phyloP scores from a whole-genome alignment of 2,797 vertebrate species.

The Triplophysa yarkandensis region DNA sequence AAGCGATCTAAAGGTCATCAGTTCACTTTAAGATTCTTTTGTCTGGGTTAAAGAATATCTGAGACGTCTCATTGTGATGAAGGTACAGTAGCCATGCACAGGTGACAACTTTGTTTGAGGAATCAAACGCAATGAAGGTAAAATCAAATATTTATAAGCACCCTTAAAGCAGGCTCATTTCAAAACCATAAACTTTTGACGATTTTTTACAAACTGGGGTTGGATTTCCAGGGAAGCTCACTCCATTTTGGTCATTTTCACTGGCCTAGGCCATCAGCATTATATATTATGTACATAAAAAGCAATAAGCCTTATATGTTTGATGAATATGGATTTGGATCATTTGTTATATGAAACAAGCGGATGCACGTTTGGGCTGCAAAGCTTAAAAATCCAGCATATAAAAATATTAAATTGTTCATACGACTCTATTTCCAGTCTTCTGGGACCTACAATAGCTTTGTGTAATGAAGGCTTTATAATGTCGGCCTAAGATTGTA shows the following conservation, averaged over 20 bases:
- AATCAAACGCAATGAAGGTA: not conserved
- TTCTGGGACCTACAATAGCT: not conserved
- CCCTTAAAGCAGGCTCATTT: not conserved
- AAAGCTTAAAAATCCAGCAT: not conserved
- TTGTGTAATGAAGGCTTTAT: not conserved
- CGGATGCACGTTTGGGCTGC: not conserved
- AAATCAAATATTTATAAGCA: not conserved
- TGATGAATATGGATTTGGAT: not conserved
- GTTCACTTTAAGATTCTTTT: not conserved
- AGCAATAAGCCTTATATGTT: not conserved
- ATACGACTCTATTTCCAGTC: not conserved
- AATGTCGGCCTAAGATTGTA: no score
- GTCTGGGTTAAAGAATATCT: not conserved
- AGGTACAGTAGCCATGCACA: not conserved
- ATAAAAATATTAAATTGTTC: not conserved
- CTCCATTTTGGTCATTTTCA: no score
- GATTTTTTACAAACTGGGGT: not conserved
- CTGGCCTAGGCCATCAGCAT: not conserved
- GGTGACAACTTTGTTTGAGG: not conserved
- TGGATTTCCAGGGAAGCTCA: not conserved
- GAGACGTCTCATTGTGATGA: not conserved
- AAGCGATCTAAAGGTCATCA: constrained; percentile 3
- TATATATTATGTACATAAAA: not conserved
- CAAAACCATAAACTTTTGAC: not conserved
- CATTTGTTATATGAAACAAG: not conserved